A percentile compares a stretch with the other conserved stretches of the same genome.
Evolutionary conservation across 2,113 vertebrate species (phyloP).

Genomic region (Ophiodon elongatus): DNA sequence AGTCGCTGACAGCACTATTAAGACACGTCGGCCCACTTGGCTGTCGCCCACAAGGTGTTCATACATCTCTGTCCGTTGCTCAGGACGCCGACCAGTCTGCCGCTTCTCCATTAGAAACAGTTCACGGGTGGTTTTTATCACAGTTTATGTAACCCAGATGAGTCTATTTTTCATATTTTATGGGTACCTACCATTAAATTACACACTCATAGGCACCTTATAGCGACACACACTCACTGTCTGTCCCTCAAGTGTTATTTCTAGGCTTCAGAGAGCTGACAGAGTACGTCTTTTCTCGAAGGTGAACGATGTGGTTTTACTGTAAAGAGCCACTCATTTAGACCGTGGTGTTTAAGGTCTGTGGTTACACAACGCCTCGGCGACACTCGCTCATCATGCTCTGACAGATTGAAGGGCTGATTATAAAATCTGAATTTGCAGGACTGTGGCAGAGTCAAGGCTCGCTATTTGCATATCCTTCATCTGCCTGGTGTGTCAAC

Average conservation of each 20-base stretch:
- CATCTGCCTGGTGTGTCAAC: conserved; percentile 91
- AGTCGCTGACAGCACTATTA: conserved; percentile 49
- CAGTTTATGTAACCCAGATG: not conserved
- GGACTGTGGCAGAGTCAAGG: conserved; percentile 86
- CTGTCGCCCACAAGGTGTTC: conserved; percentile 22
- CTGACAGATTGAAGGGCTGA: conserved; percentile 93
- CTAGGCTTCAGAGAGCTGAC: not conserved
- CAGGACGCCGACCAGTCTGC: conserved; percentile 12
- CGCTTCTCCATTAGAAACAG: not conserved
- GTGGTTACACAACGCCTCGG: conserved; percentile 87
- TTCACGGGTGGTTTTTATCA: conserved; percentile 2
- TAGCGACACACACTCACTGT: not conserved
- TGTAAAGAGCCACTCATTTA: not conserved
- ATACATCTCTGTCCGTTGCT: conserved; percentile 30
- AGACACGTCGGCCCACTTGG: conserved; percentile 36
- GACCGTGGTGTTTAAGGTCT: conserved; percentile 54
- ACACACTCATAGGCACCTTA: not conserved
- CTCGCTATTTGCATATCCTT: conserved; percentile 94
- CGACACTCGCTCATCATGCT: conserved; percentile 85
- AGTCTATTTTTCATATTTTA: not conserved
- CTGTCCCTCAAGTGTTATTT: not conserved
- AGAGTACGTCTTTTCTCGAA: not conserved
- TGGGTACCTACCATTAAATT: not conserved
- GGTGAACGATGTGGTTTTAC: conserved; percentile 6
- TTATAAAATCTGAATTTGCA: conserved; percentile 91